A percentile compares a stretch with the other conserved stretches of the same genome.
Conservation (phyloP, 2,888 invertebrate species). For the Pteria penguin region DNA sequence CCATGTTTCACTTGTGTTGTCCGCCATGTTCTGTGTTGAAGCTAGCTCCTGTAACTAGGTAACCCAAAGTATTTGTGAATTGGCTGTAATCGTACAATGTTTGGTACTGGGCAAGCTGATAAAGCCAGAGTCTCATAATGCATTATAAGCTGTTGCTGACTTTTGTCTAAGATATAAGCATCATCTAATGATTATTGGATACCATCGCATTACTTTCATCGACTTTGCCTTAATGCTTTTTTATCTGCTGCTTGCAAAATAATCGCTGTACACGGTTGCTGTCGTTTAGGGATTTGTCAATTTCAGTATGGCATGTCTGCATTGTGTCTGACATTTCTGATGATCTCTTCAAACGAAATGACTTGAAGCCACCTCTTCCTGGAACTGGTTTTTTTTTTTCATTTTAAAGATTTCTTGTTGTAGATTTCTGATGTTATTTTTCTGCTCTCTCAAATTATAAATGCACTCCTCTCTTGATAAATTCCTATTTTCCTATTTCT, state of each 20-base stretch:
- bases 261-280: too few relatives aligned
- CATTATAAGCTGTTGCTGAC: conserved; percentile 25
- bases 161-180: conserved; percentile 23
- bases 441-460: conserved; percentile 31
- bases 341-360: neutral
- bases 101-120: conserved; percentile 38
- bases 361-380: neutral
- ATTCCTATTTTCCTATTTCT: conserved; percentile 15
- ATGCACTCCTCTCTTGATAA: conserved; percentile 11
- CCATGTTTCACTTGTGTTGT: too few relatives aligned
- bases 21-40: too few relatives aligned
- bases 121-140: conserved; percentile 31
- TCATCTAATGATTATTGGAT: conserved; percentile 36
- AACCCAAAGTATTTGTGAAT: too few relatives aligned
- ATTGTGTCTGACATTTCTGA: neutral
- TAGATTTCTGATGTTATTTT: conserved; percentile 29
- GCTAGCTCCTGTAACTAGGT: too few relatives aligned
- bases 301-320: too few relatives aligned
- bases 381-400: conserved; percentile 5
- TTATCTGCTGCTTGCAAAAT: too few relatives aligned
- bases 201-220: too few relatives aligned
- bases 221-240: too few relatives aligned
- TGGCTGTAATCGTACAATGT: conserved; percentile 47
- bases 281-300: too few relatives aligned
- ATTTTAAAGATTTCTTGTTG: conserved; percentile 13